Evolutionary conservation across 1,140 invertebrate species (phyloP).

Genomic region (Contarinia nasturtii): DNA sequence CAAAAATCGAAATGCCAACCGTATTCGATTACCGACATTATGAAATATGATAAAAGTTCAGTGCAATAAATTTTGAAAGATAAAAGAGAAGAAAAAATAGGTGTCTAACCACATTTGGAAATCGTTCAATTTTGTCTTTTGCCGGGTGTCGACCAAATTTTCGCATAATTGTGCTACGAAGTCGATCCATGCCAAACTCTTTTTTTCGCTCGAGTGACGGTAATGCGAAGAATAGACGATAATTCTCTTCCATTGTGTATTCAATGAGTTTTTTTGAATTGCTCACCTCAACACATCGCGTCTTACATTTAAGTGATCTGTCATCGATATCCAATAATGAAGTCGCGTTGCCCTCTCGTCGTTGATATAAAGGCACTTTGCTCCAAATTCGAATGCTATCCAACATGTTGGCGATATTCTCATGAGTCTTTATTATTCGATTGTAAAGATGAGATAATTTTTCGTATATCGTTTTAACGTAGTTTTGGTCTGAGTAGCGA

Average conservation of each 20-base stretch:
- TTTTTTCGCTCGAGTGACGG: conserved; percentile 9
- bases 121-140: not conserved
- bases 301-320: conserved; percentile 19
- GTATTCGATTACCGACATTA: too few relatives aligned
- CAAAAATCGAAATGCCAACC: too few relatives aligned
- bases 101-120: not conserved
- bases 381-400: conserved; percentile 34
- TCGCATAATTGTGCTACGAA: too few relatives aligned
- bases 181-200: too few relatives aligned
- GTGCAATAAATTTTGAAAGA: not conserved
- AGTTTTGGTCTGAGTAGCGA: not conserved
- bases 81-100: not conserved
- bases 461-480: not conserved
- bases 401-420: conserved; percentile 22
- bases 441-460: conserved; percentile 25
- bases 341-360: conserved; percentile 30
- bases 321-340: conserved; percentile 32
- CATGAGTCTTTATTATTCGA: conserved; percentile 37
- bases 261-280: conserved; percentile 31
- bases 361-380: conserved; percentile 32
- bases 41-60: too few relatives aligned
- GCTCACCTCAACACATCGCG: conserved; percentile 17
- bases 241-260: conserved; percentile 34
- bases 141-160: not conserved
- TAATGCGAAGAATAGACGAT: conserved; percentile 30